phyloP scores from a whole-genome alignment of 2,888 invertebrate genomes.

The Aradus depressus region DNA sequence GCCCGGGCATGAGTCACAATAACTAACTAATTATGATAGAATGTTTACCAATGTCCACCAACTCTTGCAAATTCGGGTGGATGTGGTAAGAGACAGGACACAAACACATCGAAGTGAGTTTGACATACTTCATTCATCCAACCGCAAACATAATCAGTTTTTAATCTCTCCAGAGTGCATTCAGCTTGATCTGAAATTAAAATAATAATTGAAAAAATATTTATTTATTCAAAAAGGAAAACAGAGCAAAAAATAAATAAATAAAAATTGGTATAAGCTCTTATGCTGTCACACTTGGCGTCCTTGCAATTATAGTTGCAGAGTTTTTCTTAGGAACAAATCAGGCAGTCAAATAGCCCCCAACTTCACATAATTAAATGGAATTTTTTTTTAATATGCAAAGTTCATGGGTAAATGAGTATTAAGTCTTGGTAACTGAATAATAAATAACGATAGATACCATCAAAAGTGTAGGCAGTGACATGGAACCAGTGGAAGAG shows the following conservation, averaged over 20 bases:
- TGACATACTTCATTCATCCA: conserved; percentile 80
- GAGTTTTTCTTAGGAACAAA: too few species aligned
- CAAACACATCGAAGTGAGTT: conserved; percentile 77
- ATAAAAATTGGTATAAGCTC: neutral
- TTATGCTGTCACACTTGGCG: too few species aligned
- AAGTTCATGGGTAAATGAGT: too few species aligned
- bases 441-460: conserved; percentile 39
- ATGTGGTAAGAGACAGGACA: conserved; percentile 88
- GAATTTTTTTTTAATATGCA: neutral
- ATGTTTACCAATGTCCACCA: conserved; percentile 78
- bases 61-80: conserved; percentile 92
- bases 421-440: too few species aligned
- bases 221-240: neutral
- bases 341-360: too few species aligned
- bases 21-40: neutral
- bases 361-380: neutral
- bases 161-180: conserved; percentile 79
- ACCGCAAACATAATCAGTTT: conserved; percentile 81
- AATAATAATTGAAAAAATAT: conserved; percentile 2
- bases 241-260: too few species aligned
- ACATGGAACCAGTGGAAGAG: conserved; percentile 99
- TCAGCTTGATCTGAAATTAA: conserved; percentile 41
- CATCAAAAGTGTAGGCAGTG: conserved; percentile 91
- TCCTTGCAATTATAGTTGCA: too few species aligned
- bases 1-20: neutral